A percentile compares a stretch with the other conserved stretches of the same genome.
Evolutionary conservation across 2,888 invertebrate genomes (phyloP).

Genomic region (Pachymerium ferrugineum): DNA sequence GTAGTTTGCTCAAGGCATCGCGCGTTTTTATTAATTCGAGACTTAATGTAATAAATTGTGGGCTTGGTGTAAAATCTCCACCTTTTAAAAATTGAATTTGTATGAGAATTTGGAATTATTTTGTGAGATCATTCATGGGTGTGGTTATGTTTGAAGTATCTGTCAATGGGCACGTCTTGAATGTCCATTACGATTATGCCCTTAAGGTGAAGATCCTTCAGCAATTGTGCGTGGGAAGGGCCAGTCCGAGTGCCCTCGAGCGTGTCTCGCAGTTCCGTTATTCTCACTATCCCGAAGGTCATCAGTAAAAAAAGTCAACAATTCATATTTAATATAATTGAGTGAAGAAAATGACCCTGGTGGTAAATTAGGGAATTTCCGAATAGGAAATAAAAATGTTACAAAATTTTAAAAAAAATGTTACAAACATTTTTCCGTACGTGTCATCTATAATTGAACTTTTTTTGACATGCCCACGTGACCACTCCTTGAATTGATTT

Average conservation of each 20-base stretch:
- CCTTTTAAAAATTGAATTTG: too few relatives aligned
- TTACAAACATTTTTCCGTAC: too few relatives aligned
- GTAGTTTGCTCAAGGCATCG: background rate
- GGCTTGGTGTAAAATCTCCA: too few relatives aligned
- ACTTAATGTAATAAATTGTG: too few relatives aligned
- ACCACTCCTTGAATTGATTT: too few relatives aligned
- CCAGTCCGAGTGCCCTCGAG: slow-evolving; percentile 17
- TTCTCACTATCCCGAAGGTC: slow-evolving; percentile 24
- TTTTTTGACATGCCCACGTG: too few relatives aligned
- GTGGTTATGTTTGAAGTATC: background rate
- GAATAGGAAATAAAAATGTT: too few relatives aligned
- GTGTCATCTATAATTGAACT: too few relatives aligned
- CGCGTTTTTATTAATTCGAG: background rate
- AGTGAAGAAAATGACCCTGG: background rate
- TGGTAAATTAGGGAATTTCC: too few relatives aligned
- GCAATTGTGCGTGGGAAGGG: slow-evolving; percentile 20
- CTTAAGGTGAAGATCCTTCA: background rate
- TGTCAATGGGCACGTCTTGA: background rate
- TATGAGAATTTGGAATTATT: too few relatives aligned
- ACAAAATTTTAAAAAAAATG: too few relatives aligned
- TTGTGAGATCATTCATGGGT: too few relatives aligned
- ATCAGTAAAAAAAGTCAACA: slow-evolving; percentile 16
- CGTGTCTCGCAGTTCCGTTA: slow-evolving; percentile 2
- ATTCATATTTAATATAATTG: background rate
- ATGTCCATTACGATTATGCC: background rate